phyloP scores from a whole-genome alignment of 2,888 invertebrate genomes.

The Byasa hedistus region DNA sequence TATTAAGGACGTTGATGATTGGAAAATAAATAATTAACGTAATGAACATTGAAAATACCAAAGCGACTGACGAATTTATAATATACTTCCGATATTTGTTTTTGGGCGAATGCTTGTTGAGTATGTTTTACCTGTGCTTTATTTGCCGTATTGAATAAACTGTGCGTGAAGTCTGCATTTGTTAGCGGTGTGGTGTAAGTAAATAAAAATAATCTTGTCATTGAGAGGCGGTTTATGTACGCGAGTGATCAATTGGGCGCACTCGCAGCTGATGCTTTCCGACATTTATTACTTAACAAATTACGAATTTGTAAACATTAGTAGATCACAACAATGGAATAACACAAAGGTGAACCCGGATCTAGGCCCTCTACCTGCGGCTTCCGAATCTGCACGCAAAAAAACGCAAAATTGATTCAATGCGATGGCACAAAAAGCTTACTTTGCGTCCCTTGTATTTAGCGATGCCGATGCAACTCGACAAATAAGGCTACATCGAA shows the following conservation, averaged over 20 bases:
- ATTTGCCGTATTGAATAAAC: slow-evolving; percentile 21
- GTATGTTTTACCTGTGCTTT: slow-evolving; percentile 13
- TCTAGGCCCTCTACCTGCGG: slow-evolving; percentile 77
- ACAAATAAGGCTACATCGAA: slow-evolving; percentile 73
- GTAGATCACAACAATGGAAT: slow-evolving; percentile 58
- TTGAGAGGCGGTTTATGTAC: slow-evolving; percentile 31
- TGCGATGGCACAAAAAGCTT: slow-evolving; percentile 65
- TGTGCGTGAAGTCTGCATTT: slow-evolving; percentile 16
- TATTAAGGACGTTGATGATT: slow-evolving; percentile 16
- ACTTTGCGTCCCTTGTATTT: slow-evolving; percentile 70
- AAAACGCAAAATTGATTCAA: slow-evolving; percentile 73
- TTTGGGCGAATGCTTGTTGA: slow-evolving; percentile 3
- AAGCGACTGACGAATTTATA: slow-evolving; percentile 20
- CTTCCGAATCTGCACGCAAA: slow-evolving; percentile 75
- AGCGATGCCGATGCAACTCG: slow-evolving; percentile 64
- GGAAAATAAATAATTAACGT: slow-evolving; percentile 14
- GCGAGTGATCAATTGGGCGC: slow-evolving; percentile 57
- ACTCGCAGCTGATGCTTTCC: slow-evolving; percentile 67
- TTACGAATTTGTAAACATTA: slow-evolving; percentile 76
- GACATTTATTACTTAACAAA: slow-evolving; percentile 74
- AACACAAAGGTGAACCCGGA: slow-evolving; percentile 70
- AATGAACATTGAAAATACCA: slow-evolving; percentile 14
- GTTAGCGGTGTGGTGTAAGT: slow-evolving; percentile 29
- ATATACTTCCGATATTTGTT: slow-evolving; percentile 27
- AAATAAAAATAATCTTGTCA: slow-evolving; percentile 33